phyloP scores from a whole-genome alignment of 2,113 vertebrate genomes.

The Callocephalon fimbriatum region DNA sequence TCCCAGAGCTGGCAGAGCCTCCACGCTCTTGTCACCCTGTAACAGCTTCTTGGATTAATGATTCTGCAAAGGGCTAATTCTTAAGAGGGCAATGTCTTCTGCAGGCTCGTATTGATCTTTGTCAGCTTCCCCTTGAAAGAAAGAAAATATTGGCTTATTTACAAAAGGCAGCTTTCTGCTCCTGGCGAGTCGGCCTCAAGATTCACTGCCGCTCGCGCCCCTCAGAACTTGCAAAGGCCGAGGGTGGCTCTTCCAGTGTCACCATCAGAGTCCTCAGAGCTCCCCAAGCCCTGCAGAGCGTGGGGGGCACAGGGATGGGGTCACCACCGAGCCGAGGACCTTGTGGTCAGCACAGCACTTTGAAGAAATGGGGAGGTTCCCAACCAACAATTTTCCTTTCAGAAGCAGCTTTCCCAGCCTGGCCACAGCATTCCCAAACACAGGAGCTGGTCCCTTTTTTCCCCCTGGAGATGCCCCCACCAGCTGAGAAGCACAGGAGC shows the following conservation, averaged over 20 bases:
- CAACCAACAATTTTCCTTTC: background rate
- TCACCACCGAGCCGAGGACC: background rate
- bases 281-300: background rate
- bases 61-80: slow-evolving; percentile 72
- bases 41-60: slow-evolving; percentile 73
- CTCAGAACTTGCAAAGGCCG: slow-evolving; percentile 18
- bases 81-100: slow-evolving; percentile 74
- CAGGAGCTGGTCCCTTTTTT: rapidly evolving
- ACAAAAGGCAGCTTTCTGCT: slow-evolving; percentile 67
- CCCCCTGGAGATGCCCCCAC: background rate
- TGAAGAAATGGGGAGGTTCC: background rate
- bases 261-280: background rate
- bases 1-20: slow-evolving; percentile 53
- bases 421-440: rapidly evolving
- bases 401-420: background rate
- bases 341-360: background rate
- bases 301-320: background rate
- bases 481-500: background rate
- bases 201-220: slow-evolving; percentile 32
- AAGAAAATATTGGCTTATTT: slow-evolving; percentile 78
- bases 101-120: slow-evolving; percentile 76
- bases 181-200: slow-evolving; percentile 48
- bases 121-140: slow-evolving; percentile 72
- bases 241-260: background rate
- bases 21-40: slow-evolving; percentile 55